Conservation (phyloP, 2,888 invertebrate genomes). For the Nemotelus pantherinus region DNA sequence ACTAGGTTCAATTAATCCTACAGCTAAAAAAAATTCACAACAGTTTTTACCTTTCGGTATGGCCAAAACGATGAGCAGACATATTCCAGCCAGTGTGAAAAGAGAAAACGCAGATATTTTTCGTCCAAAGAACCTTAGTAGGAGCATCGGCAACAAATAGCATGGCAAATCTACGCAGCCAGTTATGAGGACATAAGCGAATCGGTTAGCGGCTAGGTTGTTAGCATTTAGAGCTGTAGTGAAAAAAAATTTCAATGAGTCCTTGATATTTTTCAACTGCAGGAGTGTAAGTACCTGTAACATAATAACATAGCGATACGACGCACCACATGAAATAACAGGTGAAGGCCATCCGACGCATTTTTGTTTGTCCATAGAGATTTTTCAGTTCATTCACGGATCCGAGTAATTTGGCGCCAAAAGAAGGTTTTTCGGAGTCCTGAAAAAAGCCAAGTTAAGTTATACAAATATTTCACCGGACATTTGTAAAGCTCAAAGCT, state of each 20-base stretch:
- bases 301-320: slow-evolving; percentile 63
- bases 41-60: slow-evolving; percentile 61
- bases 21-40: no score
- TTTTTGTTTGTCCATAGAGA: slow-evolving; percentile 58
- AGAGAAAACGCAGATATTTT: slow-evolving; percentile 64
- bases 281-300: slow-evolving; percentile 59
- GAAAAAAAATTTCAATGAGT: slow-evolving; percentile 15
- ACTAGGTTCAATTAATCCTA: no score
- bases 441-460: not conserved
- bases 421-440: slow-evolving; percentile 46
- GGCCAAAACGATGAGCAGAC: slow-evolving; percentile 64
- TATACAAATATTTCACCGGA: not conserved
- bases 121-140: slow-evolving; percentile 66
- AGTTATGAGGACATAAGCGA: slow-evolving; percentile 66
- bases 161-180: slow-evolving; percentile 68
- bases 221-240: slow-evolving; percentile 67
- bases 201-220: slow-evolving; percentile 67
- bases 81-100: slow-evolving; percentile 65
- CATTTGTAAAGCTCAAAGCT: not conserved
- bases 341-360: slow-evolving; percentile 61
- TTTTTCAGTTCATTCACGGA: slow-evolving; percentile 61
- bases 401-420: slow-evolving; percentile 57
- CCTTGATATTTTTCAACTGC: slow-evolving; percentile 56
- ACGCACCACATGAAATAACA: slow-evolving; percentile 65
- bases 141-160: slow-evolving; percentile 66